phyloP scores from a whole-genome alignment of 2,113 vertebrate species.

The Oophaga pumilio region DNA sequence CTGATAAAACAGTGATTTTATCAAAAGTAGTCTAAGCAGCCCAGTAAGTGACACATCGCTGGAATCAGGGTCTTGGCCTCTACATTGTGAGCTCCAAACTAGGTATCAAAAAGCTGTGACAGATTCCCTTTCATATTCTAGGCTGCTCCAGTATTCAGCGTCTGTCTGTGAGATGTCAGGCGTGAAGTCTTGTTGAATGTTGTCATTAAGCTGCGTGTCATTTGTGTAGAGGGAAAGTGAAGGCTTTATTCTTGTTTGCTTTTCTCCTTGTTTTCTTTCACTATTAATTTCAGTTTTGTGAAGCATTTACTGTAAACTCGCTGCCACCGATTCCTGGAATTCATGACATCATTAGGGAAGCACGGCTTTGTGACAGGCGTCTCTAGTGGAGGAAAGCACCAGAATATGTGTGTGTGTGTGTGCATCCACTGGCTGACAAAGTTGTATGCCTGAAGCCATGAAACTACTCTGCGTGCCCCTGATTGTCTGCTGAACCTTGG shows the following conservation, averaged over 20 bases:
- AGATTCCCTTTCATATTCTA: too few relatives aligned
- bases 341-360: background rate
- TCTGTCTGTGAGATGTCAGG: background rate
- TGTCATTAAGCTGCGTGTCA: background rate
- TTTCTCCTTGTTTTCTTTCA: background rate
- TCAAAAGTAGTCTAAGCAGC: too few relatives aligned
- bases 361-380: background rate
- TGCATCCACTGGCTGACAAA: background rate
- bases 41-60: too few relatives aligned
- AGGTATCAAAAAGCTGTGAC: too few relatives aligned
- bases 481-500: background rate
- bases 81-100: too few relatives aligned
- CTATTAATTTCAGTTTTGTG: background rate
- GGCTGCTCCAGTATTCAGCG: background rate
- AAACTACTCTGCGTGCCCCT: background rate
- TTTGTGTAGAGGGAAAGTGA: background rate
- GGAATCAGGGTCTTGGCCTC: too few relatives aligned
- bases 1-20: too few relatives aligned
- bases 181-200: background rate
- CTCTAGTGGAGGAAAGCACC: background rate
- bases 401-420: too few relatives aligned
- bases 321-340: background rate
- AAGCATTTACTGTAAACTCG: background rate
- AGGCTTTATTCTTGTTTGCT: background rate
- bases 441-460: background rate